phyloP scores from a whole-genome alignment of 2,888 invertebrate genomes.

The Bembecia ichneumoniformis region DNA sequence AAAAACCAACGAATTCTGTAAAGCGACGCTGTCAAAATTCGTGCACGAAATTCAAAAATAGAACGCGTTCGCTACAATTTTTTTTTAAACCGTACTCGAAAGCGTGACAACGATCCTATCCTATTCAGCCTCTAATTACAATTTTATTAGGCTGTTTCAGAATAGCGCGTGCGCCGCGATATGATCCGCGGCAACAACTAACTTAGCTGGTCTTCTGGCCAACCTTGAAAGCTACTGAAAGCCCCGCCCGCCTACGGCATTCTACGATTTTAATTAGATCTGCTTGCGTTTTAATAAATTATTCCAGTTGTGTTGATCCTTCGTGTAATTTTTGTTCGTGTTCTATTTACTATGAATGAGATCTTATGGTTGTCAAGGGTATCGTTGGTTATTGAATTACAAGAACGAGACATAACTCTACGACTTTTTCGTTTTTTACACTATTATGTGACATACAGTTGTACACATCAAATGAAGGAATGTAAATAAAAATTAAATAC shows the following conservation, averaged over 20 bases:
- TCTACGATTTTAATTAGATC: constrained; percentile 22
- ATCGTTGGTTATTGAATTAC: neutral
- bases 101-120: neutral
- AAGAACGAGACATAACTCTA: too few species aligned
- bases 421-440: too few species aligned
- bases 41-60: constrained; percentile 34
- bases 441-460: too few species aligned
- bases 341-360: neutral
- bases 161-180: constrained; percentile 51
- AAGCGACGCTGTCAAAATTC: constrained; percentile 25
- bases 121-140: constrained; percentile 51
- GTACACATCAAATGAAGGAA: too few species aligned
- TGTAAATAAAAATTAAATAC: too few species aligned
- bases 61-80: constrained; percentile 22
- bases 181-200: constrained; percentile 47
- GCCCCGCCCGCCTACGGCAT: constrained; percentile 41
- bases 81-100: constrained; percentile 35
- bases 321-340: neutral
- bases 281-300: constrained; percentile 14
- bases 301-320: constrained; percentile 9
- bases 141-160: constrained; percentile 48
- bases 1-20: constrained; percentile 30
- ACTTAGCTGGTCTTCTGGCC: constrained; percentile 23
- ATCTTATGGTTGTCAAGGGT: neutral
- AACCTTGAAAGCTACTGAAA: constrained; percentile 62